Base-by-base conservation (phyloP, 92 coral and sea anemone species). In the Porites evermanni region DNA sequence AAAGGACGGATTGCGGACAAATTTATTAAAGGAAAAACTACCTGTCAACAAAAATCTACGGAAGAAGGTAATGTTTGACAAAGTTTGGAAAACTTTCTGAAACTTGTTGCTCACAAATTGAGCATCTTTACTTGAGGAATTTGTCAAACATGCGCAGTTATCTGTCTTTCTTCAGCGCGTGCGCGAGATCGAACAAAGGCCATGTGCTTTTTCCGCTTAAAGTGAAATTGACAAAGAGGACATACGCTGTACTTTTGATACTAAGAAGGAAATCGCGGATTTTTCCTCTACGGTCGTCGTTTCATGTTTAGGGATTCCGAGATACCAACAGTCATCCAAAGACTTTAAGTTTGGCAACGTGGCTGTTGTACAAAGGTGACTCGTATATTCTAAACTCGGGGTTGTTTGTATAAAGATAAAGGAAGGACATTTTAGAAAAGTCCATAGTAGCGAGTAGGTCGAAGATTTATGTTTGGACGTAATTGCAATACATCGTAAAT, bases 121-220 rank as follows among this genome's bases (percentile, higher is more conserved):
- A 17, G 61, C 4, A 10, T 1, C 8, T 13, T 17, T 3, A 4
- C 74, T 64, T 14, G 3, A 58, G 73, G 87, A 73, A 83, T 83
- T 74, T 74, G 4, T 12, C 53, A 51, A 63, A 64, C 92, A 85
- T 92, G 94, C 94, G 92, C 83, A 69, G 29, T 32, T 54, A 8
- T 6, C 1, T 50, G 74, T 7, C n/a, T 52, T 17, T 21, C 51
- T 0, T 68, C 84, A 16, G 79, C 90, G 86, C 94, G 85, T 89
- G 94, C 87, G 92, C 26, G 26, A 6, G 51, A 19, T 17, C 53
- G 52, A 81, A 85, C 92, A 92, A 84, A 81, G 84, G 79, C 81
- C 94, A 88, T 92, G 94, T 92, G 90, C 47, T 38, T 38, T 38
- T 38, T 38, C 5, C 73, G 14, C 44, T 24, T n/a, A 59, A 38